phyloP scores from a whole-genome alignment of 92 coral and sea anemone species.

The Epizoanthus stellaris region DNA sequence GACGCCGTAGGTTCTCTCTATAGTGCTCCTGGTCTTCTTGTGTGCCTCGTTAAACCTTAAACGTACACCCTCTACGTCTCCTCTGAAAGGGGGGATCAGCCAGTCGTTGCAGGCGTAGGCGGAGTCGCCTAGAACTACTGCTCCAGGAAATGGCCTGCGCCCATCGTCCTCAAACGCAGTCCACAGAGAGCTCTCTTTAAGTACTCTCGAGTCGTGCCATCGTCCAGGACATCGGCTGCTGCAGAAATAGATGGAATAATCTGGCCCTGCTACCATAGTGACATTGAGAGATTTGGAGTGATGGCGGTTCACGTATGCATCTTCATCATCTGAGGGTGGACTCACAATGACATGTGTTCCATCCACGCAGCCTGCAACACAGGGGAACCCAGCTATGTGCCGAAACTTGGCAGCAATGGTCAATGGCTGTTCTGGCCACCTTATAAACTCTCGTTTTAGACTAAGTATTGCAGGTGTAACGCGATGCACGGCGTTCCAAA shows the following conservation, averaged over 20 bases:
- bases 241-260: slow-evolving; percentile 36
- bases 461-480: slow-evolving; percentile 39
- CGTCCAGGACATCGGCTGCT: slow-evolving; percentile 34
- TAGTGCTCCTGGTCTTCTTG: slow-evolving; percentile 47
- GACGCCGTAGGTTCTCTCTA: slow-evolving; percentile 47
- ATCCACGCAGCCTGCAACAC: slow-evolving; percentile 31
- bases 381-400: slow-evolving; percentile 32
- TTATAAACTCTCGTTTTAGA: slow-evolving; percentile 37
- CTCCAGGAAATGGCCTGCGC: slow-evolving; percentile 45
- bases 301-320: slow-evolving; percentile 48
- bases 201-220: slow-evolving; percentile 57
- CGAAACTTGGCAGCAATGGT: slow-evolving; percentile 17
- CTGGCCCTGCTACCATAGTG: slow-evolving; percentile 44
- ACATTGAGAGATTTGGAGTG: slow-evolving; percentile 49
- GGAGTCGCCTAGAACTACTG: slow-evolving; percentile 41
- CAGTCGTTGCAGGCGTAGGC: slow-evolving; percentile 42
- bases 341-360: slow-evolving; percentile 40
- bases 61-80: slow-evolving; percentile 48
- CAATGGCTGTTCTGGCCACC: slow-evolving; percentile 24
- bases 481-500: slow-evolving; percentile 40
- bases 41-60: slow-evolving; percentile 44
- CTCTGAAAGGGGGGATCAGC: slow-evolving; percentile 53
- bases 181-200: slow-evolving; percentile 48
- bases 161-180: slow-evolving; percentile 60
- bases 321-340: slow-evolving; percentile 30